These are phyloP conservation scores for Prunella himalayana DNA, from an alignment of 2,113 vertebrate species.

Conservation along the genomic window DNA sequence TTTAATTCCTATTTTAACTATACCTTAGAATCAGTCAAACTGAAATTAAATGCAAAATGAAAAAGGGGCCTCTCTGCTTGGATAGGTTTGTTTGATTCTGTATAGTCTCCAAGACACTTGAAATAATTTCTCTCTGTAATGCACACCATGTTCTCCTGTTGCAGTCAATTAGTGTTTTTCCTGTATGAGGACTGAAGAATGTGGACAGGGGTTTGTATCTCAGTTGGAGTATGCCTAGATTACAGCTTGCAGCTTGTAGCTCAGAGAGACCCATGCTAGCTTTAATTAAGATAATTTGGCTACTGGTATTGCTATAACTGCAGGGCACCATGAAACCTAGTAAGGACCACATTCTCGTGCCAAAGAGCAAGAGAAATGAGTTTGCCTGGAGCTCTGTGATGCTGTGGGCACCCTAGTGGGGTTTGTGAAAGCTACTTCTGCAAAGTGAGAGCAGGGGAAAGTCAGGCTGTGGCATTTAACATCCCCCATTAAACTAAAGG, in stretches of 20 bases:
- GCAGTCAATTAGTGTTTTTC: constrained; percentile 22
- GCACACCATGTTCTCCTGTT: constrained; percentile 22
- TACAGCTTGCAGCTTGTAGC: not conserved
- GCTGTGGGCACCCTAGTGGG: not conserved
- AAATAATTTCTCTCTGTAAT: constrained; percentile 30
- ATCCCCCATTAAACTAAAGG: not conserved
- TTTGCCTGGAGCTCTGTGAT: not conserved
- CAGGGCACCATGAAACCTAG: not conserved
- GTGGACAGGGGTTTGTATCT: not conserved
- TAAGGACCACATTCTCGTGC: not conserved
- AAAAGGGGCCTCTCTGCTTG: not conserved
- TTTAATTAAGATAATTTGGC: constrained; percentile 42
- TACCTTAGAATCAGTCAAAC: not conserved
- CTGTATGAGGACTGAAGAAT: not conserved
- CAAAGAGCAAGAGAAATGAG: not conserved
- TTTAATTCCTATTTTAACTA: not conserved
- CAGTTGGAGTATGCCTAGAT: not conserved
- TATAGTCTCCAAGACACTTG: constrained; percentile 4
- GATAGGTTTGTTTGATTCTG: constrained; percentile 9
- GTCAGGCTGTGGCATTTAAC: not conserved
- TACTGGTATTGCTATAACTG: constrained; percentile 17
- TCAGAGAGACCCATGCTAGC: not conserved
- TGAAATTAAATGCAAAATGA: not conserved
- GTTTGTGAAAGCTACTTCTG: not conserved
- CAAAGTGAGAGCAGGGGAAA: not conserved